Percentiles rank a stretch among this genome's conserved stretches.
Evolutionary conservation across 2,113 vertebrate genomes (phyloP).

Genomic region (Cervus canadensis): DNA sequence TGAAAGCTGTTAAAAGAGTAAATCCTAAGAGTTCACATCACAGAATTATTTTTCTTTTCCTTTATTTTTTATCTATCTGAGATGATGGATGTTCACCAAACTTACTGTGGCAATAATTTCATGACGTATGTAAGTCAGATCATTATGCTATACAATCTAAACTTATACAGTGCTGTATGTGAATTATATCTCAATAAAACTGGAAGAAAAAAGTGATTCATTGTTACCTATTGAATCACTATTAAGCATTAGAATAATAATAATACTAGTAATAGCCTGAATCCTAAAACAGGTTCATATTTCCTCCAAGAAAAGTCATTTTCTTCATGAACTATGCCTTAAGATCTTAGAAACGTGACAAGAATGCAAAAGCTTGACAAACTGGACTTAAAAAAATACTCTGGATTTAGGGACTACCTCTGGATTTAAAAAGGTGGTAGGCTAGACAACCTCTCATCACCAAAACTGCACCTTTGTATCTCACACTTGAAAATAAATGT

Average conservation of each 20-base stretch:
- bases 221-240: not conserved
- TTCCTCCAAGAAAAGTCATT: not conserved
- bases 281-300: not conserved
- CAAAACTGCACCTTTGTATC: not conserved
- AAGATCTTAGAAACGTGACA: not conserved
- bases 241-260: not conserved
- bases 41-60: not conserved
- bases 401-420: not conserved
- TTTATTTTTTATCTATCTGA: not conserved
- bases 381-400: not conserved
- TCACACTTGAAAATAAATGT: conserved; percentile 33
- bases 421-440: conserved; percentile 7
- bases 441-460: conserved; percentile 11
- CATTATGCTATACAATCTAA: not conserved
- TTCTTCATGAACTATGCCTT: not conserved
- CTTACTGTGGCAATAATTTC: not conserved
- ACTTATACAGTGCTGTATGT: not conserved
- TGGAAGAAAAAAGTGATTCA: not conserved
- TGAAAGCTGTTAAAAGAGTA: not conserved
- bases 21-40: not conserved
- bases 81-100: not conserved
- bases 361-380: not conserved
- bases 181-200: not conserved
- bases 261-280: not conserved
- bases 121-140: not conserved